A percentile compares a stretch with the other conserved stretches of the same genome.
Conservation (phyloP, 2,888 invertebrate species). For the Pollenia griseotomentosa region DNA sequence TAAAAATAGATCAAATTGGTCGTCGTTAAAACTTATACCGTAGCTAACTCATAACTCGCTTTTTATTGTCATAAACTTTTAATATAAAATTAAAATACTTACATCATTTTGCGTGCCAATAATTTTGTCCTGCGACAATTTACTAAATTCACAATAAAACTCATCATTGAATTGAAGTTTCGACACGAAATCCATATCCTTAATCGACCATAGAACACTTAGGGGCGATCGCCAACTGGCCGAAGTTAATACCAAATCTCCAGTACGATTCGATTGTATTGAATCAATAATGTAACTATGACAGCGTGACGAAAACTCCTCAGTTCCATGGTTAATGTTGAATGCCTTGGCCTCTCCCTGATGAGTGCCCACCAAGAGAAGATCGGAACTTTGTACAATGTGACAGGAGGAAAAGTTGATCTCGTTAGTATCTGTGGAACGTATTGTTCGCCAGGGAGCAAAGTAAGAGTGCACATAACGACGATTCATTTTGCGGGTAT, state of each 20-base stretch:
- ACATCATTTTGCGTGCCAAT: constrained; percentile 93
- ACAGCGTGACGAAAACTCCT: constrained; percentile 91
- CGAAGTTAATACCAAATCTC: constrained; percentile 92
- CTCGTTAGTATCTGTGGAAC: constrained; percentile 86
- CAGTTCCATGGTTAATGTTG: constrained; percentile 92
- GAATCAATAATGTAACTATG: constrained; percentile 95
- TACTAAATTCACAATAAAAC: constrained; percentile 96
- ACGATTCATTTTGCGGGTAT: constrained; percentile 89
- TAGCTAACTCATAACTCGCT: too few species aligned
- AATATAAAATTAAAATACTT: constrained; percentile 65
- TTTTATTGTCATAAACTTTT: too few species aligned
- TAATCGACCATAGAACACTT: constrained; percentile 84
- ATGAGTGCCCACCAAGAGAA: constrained; percentile 94
- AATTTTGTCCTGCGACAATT: constrained; percentile 92
- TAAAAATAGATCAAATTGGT: too few species aligned
- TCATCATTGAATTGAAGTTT: constrained; percentile 92
- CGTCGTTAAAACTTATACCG: too few species aligned
- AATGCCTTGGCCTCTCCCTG: constrained; percentile 95
- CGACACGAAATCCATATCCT: constrained; percentile 81
- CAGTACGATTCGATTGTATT: constrained; percentile 90
- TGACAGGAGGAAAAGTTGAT: constrained; percentile 91
- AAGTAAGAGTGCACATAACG: constrained; percentile 93
- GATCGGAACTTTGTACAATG: constrained; percentile 84
- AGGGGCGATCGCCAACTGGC: constrained; percentile 94
- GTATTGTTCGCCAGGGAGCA: constrained; percentile 90